Evolutionary conservation across 2,888 invertebrate genomes (phyloP).

Genomic region (Rhingia rostrata): DNA sequence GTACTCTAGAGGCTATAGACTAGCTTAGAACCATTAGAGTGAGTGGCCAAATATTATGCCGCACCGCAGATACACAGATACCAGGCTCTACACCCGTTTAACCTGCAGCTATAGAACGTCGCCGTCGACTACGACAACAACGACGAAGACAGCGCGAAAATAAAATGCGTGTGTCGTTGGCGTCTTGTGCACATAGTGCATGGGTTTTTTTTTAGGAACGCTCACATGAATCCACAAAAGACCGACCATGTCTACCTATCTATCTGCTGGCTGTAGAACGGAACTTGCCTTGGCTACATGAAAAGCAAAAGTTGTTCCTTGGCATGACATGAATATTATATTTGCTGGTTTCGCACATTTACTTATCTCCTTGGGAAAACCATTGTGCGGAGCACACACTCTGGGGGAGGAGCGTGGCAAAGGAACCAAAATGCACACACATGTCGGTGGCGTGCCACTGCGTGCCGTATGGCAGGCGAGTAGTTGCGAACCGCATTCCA

Average conservation of each 20-base stretch:
- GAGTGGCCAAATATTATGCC: conserved; percentile 65
- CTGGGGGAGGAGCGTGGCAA: conserved; percentile 5
- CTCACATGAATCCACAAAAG: conserved; percentile 59
- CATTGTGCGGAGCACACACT: neutral
- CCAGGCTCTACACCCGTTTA: conserved; percentile 68
- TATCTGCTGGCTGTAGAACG: conserved; percentile 61
- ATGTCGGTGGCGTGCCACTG: conserved; percentile 72
- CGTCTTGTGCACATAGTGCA: conserved; percentile 50
- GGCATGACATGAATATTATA: conserved; percentile 74
- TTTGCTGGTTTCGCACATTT: conserved; percentile 64
- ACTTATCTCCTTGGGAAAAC: conserved; percentile 51
- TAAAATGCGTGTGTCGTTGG: conserved; percentile 71
- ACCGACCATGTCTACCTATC: conserved; percentile 36
- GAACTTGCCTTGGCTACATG: conserved; percentile 73
- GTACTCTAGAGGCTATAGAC: conserved; percentile 21
- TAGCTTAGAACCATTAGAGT: conserved; percentile 66
- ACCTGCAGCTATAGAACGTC: conserved; percentile 50
- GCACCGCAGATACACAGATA: conserved; percentile 22
- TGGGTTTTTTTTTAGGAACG: conserved; percentile 51
- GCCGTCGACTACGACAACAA: neutral
- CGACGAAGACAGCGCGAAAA: conserved; percentile 35
- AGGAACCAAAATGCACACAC: conserved; percentile 53
- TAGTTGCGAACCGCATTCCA: conserved; percentile 69
- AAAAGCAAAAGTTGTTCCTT: conserved; percentile 75
- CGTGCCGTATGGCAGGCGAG: conserved; percentile 70